These are phyloP conservation scores for Berghia stephanieae DNA, from an alignment of 1,140 invertebrate species.

Conservation along the genomic window DNA sequence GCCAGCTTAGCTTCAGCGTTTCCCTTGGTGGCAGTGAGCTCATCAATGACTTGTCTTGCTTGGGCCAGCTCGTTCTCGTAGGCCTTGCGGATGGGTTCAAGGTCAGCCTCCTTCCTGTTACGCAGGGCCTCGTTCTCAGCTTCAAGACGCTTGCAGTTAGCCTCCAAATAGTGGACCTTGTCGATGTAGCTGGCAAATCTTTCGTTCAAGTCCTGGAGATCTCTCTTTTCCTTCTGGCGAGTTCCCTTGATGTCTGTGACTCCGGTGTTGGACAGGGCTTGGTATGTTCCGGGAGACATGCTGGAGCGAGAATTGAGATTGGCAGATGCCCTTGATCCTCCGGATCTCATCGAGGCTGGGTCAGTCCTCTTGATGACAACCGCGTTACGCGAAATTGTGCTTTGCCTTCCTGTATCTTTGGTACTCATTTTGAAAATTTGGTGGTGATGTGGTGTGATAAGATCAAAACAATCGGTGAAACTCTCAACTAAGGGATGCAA, in stretches of 20 bases:
- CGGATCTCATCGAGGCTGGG: not conserved
- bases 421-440: too few species aligned
- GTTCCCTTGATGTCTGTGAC: conserved; percentile 64
- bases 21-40: conserved; percentile 47
- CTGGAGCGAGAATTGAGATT: not conserved
- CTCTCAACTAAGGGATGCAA: too few species aligned
- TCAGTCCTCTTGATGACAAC: conserved; percentile 27
- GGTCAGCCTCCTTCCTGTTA: conserved; percentile 37
- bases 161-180: conserved; percentile 70
- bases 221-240: conserved; percentile 69
- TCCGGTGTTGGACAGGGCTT: conserved; percentile 57
- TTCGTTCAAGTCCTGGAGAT: conserved; percentile 70
- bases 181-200: conserved; percentile 70
- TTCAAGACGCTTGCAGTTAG: conserved; percentile 68
- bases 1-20: conserved; percentile 42
- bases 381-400: not conserved
- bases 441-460: too few species aligned
- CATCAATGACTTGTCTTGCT: conserved; percentile 46
- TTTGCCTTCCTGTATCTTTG: conserved; percentile 8
- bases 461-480: too few species aligned
- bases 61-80: conserved; percentile 50
- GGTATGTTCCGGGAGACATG: conserved; percentile 46
- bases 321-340: not conserved
- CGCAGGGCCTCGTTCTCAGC: conserved; percentile 65
- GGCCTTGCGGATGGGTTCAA: conserved; percentile 43